Evolutionary conservation across 2,797 vertebrate species (phyloP), one percentile per base, ranked within the genome.

Genomic region (Lindbergichthys nudifrons): DNA sequence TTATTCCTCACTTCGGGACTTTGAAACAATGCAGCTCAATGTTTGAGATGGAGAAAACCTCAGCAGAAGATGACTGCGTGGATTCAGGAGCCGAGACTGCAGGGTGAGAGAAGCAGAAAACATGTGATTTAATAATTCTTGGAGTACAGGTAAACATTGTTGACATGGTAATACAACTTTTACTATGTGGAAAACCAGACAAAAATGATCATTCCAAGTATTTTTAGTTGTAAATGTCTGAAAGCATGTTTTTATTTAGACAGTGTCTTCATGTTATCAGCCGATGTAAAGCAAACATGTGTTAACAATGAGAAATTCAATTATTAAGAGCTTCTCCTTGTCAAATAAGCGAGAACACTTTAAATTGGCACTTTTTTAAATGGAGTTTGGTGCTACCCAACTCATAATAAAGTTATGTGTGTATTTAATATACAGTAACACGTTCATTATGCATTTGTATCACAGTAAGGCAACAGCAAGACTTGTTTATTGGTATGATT

Each of bases 51-150:
- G 89, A 95, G 85, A 94, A 92, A 74, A 84, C 18, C 65, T 82
- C 77, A 1, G 72, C 82, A 13, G 95, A 96, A 66, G 96, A 97
- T 80, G 96, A 97, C 74, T 96, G 95, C 85, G 95, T 94, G 88
- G 96, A 97, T 87, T 98, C 96, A 2, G 97, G 97, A 93, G 96
- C 97, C 6, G 97, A 97, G 87, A 97, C 96, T 10, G 96, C 92
- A 84, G 96, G 97, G 97, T 97, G 91, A 95, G 97, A 81, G 53
- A 5, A 51, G 21, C 10, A 18, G 9, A 13, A 56, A 13, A 10
- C 45, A 42, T 42, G 6, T 11, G 36, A 19, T 36, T 26, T 2
- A 41, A 41, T 26, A 5, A 26, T 36, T 36, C 8, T 36, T 36
- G 32, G 32, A 36, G 8, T 9, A 36, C 32, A 36, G 32, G 32